Evolutionary conservation across 92 coral and sea anemone species (phyloP).

Genomic region (Paragorgia papillata): DNA sequence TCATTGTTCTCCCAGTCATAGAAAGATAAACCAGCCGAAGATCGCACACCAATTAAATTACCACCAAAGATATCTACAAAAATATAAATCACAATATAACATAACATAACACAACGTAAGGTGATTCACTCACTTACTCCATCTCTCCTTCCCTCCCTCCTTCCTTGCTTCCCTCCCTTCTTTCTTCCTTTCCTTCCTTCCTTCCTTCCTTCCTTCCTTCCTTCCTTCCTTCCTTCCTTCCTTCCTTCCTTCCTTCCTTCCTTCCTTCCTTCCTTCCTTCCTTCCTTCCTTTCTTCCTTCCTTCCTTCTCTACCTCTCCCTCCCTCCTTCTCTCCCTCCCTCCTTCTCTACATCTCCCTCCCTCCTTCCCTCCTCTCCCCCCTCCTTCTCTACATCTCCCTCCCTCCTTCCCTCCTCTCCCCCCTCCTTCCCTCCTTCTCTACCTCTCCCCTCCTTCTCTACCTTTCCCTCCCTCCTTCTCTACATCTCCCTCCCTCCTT

Average conservation of each 20-base stretch:
- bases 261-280: not conserved
- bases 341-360: not conserved
- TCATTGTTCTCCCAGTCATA: constrained; percentile 96
- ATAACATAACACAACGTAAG: not conserved
- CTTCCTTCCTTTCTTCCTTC: too few relatives aligned
- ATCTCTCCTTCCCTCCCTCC: too few relatives aligned
- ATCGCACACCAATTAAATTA: constrained; percentile 82
- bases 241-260: constrained; percentile 1
- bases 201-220: constrained; percentile 4
- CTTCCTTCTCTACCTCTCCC: constrained; percentile 59
- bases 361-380: not conserved
- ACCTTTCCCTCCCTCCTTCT: constrained; percentile 60
- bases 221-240: not conserved
- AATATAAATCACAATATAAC: too few relatives aligned
- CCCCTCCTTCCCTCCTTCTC: constrained; percentile 63
- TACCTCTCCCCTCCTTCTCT: constrained; percentile 91
- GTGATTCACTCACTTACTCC: too few relatives aligned
- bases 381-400: too few relatives aligned
- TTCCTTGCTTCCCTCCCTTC: too few relatives aligned
- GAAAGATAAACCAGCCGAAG: constrained; percentile 86
- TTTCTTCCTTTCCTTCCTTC: not conserved
- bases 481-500: too few relatives aligned
- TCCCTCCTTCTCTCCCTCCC: not conserved
- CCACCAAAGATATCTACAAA: constrained; percentile 91
- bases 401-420: not conserved